Evolutionary conservation across 2,797 vertebrate genomes (phyloP).

Genomic region (Taeniopygia guttata): DNA sequence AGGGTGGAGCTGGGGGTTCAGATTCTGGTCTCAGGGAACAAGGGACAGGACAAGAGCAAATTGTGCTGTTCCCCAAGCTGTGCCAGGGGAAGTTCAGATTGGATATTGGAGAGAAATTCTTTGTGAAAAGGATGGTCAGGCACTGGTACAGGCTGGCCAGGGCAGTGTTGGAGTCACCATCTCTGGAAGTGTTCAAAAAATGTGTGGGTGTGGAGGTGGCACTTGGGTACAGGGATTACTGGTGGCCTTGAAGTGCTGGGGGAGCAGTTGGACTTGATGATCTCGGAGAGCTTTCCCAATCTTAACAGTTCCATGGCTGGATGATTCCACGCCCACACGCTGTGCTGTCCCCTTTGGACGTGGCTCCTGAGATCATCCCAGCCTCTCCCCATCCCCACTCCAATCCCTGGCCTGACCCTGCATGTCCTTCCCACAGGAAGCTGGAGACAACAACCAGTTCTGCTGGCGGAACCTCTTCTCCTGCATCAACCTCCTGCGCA

Average conservation of each 20-base stretch:
- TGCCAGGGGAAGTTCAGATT: neutral
- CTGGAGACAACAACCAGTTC: conserved; percentile 97
- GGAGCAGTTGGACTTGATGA: neutral
- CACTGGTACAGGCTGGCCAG: neutral
- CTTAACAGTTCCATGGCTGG: neutral
- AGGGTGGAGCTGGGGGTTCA: accelerated
- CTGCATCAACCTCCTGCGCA: conserved; percentile 95
- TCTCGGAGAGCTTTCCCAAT: neutral
- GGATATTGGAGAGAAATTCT: neutral
- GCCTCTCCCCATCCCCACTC: neutral
- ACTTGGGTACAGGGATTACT: neutral
- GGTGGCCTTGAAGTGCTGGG: neutral
- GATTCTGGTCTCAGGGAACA: neutral
- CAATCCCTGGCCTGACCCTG: neutral
- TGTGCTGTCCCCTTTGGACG: neutral
- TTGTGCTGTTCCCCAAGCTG: neutral
- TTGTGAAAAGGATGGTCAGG: neutral
- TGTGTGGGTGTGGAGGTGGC: neutral
- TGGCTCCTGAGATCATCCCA: neutral
- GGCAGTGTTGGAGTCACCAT: neutral
- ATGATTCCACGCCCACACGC: neutral
- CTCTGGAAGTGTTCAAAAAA: neutral
- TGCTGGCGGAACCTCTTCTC: conserved; percentile 99
- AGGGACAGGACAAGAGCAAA: neutral
- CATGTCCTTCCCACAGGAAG: conserved; percentile 80